phyloP scores from a whole-genome alignment of 2,797 vertebrate species.

The Enteromius afrohamiltoni region DNA sequence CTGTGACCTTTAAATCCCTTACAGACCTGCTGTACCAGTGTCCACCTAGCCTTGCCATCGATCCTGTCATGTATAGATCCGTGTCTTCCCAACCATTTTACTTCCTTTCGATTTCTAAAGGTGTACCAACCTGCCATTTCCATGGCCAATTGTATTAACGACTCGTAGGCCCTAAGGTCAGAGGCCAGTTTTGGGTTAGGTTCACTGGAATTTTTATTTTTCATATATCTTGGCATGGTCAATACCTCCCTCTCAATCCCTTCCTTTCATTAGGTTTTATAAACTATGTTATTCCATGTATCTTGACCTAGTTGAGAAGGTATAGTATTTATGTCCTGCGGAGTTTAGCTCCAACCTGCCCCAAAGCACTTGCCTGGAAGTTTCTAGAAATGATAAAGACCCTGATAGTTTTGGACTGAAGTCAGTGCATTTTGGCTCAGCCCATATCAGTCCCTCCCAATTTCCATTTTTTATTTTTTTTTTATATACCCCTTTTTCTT shows the following conservation, averaged over 20 bases:
- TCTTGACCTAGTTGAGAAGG: background rate
- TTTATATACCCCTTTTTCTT: background rate
- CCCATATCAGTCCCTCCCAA: background rate
- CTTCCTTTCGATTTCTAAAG: constrained; percentile 19
- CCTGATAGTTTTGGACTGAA: background rate
- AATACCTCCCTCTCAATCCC: background rate
- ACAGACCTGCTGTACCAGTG: background rate
- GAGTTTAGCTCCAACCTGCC: background rate
- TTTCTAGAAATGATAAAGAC: background rate
- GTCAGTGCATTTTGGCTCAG: background rate
- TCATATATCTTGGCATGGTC: background rate
- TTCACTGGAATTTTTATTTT: background rate
- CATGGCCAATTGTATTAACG: background rate
- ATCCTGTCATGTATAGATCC: constrained; percentile 3
- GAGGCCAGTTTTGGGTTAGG: background rate
- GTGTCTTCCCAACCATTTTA: background rate
- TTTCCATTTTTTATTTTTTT: background rate
- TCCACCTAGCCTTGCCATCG: background rate
- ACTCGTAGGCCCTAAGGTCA: constrained; percentile 20
- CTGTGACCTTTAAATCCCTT: constrained; percentile 14
- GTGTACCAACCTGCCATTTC: background rate
- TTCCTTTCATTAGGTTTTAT: background rate
- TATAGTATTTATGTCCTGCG: background rate
- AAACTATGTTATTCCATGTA: background rate
- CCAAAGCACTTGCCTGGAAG: background rate